These are phyloP conservation scores for Antheraea pernyi DNA, from an alignment of 1,140 invertebrate genomes.

Conservation along the genomic window DNA sequence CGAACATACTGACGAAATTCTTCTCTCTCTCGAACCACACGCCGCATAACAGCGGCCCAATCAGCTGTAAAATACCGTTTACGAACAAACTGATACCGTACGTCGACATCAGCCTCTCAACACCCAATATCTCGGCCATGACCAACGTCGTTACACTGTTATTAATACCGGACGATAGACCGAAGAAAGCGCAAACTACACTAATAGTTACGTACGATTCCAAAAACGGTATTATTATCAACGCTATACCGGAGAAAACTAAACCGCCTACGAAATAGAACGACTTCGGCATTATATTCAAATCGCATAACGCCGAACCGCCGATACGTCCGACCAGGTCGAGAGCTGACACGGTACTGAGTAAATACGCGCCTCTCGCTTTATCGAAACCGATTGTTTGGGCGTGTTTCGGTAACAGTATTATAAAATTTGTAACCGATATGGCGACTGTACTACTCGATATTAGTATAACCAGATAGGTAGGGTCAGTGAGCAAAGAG, in stretches of 20 bases:
- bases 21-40: constrained; percentile 82
- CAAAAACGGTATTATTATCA: constrained; percentile 84
- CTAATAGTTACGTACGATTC: constrained; percentile 80
- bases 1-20: constrained; percentile 85
- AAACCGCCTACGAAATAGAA: constrained; percentile 90
- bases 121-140: constrained; percentile 91
- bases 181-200: constrained; percentile 86
- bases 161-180: constrained; percentile 89
- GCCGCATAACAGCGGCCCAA: constrained; percentile 89
- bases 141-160: constrained; percentile 91
- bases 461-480: constrained; percentile 89
- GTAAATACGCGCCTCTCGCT: constrained; percentile 82
- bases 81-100: constrained; percentile 92
- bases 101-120: constrained; percentile 88
- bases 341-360: constrained; percentile 88
- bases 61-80: constrained; percentile 88
- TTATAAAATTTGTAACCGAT: constrained; percentile 92
- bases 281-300: constrained; percentile 86
- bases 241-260: constrained; percentile 85
- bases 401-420: constrained; percentile 88
- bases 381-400: constrained; percentile 85
- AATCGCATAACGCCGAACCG: constrained; percentile 89
- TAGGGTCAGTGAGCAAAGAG: constrained; percentile 85
- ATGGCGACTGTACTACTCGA: constrained; percentile 92
- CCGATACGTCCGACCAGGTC: constrained; percentile 90